Evolutionary conservation across 2,888 invertebrate genomes (phyloP), one percentile per base, ranked within the genome.

Genomic region (Ecliptopera silaceata): DNA sequence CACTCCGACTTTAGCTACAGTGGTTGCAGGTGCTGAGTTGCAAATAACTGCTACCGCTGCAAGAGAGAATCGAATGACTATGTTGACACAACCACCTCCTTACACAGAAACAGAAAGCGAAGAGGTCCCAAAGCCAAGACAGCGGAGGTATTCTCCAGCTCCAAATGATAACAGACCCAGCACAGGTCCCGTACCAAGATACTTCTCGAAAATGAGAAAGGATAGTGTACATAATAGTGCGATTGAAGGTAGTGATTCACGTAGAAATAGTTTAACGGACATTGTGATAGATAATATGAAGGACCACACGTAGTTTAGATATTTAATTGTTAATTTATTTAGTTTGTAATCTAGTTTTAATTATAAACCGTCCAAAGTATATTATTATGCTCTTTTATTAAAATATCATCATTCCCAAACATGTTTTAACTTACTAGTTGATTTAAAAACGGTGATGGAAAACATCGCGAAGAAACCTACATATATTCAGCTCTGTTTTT

Each of bases 201-300:
- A 89, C n/a, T 91, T 81, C 61, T 86, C 88, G 1, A 80, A 88
- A 53, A 82, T 86, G 64, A 81, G 88, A 36, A 88, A 86, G 71
- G 91, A 91, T 51, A 88, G 83, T 65, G 66, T 69, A 4, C 38
- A 52, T 15, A 45, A 26, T 41, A 55, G 31, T 45, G 59, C 79
- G 49, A 74, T 72, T 57, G 88, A 87, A 60, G 85, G 82, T 46
- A 74, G 69, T 54, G 77, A 73, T 68, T 84, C 85, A 2, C 82
- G 92, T 67, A 82, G 91, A 46, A 79, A 81, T 51, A 92, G 92
- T 72, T 74, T 92, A 63, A 92, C 89, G 39, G 92, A 92, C 66
- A 74, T 92, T 70, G 88, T 88, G 63, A 86, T 92, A 75, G 92
- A 92, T 59, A 90, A 80, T 71, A 82, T 86, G 67, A 88, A 88